Base-by-base conservation (phyloP, 2,113 vertebrate species). In the Phrynocephalus versicolor region DNA sequence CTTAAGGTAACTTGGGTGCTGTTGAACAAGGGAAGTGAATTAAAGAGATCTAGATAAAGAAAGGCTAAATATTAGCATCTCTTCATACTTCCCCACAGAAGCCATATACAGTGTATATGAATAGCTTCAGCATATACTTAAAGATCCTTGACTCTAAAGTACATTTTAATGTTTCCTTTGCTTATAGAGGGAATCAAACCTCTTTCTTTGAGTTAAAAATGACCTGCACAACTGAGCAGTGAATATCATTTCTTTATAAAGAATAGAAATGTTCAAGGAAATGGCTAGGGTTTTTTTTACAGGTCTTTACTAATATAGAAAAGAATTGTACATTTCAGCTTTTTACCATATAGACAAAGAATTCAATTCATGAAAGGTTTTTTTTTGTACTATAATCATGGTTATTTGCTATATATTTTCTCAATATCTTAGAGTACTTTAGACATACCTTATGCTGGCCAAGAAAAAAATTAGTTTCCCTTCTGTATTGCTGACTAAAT, bases 61-160 rank as follows among this genome's bases (percentile, higher is more conserved):
- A 79, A 3, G 12, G 33, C 60, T 60, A 83, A 51, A 0, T 0
- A 86, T 35, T 55, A 79, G 12, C 21, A 64, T 27, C 35, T 79
- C 33, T 79, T 79, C 35, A 62, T 80, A 80, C 41, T 8, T n/a
- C 25, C 45, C 41, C 41, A 81, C 18, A 35, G 65, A 70, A 81
- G 0, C 30, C 0, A 0, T 57, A n/a, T n/a, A n/a, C 0, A 0
- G n/a, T n/a, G n/a, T n/a, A 55, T 70, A 7, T 41, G n/a, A 37
- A n/a, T 0, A 1, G 16, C 1, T 13, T 1, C 3, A 51, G 60
- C n/a, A 19, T 41, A 25, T n/a, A n/a, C n/a, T 0, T 23, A 69
- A 30, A 19, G 0, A 21, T 35, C 25, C 2, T 41, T 0, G 0
- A 13, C 45, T 30, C 27, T 69, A 69, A 39, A 77, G 33, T 39